phyloP scores from a whole-genome alignment of 2,888 invertebrate species.

The Platypus cylindrus region DNA sequence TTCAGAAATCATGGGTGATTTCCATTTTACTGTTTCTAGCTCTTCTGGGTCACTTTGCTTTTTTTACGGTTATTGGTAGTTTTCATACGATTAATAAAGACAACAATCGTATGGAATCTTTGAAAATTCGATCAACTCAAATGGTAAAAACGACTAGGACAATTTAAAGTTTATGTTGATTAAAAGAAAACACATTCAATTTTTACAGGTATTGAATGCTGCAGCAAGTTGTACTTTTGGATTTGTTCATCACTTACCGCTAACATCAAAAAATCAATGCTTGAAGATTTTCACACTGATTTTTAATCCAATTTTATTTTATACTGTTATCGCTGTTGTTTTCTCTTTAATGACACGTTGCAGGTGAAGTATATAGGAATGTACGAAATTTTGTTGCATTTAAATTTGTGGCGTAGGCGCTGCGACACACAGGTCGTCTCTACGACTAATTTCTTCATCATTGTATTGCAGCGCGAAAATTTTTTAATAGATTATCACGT shows the following conservation, averaged over 20 bases:
- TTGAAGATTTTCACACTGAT: constrained; percentile 28
- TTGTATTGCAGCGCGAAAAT: too few species aligned
- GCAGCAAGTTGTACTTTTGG: constrained; percentile 34
- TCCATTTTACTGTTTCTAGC: constrained; percentile 29
- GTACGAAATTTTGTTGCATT: too few species aligned
- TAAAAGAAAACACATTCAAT: too few species aligned
- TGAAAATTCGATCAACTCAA: constrained; percentile 30
- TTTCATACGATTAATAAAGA: constrained; percentile 32
- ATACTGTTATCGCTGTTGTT: constrained; percentile 24
- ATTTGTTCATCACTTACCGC: constrained; percentile 31
- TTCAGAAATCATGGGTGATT: constrained; percentile 34
- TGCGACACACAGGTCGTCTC: too few species aligned
- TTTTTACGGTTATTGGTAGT: constrained; percentile 33
- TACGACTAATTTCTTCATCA: too few species aligned
- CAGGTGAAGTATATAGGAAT: constrained; percentile 25
- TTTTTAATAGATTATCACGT: too few species aligned
- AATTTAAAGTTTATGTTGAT: constrained; percentile 1
- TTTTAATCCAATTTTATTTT: constrained; percentile 31
- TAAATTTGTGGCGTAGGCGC: too few species aligned
- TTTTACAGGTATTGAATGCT: constrained; percentile 32
- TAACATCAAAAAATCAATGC: constrained; percentile 23
- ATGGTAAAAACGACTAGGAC: background rate
- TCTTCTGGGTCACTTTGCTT: constrained; percentile 29
- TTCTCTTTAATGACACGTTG: constrained; percentile 37
- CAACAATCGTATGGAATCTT: too few species aligned